Percentiles rank a stretch among this genome's conserved stretches.
phyloP scores from a whole-genome alignment of 1,140 invertebrate species.

The Batillaria attramentaria region DNA sequence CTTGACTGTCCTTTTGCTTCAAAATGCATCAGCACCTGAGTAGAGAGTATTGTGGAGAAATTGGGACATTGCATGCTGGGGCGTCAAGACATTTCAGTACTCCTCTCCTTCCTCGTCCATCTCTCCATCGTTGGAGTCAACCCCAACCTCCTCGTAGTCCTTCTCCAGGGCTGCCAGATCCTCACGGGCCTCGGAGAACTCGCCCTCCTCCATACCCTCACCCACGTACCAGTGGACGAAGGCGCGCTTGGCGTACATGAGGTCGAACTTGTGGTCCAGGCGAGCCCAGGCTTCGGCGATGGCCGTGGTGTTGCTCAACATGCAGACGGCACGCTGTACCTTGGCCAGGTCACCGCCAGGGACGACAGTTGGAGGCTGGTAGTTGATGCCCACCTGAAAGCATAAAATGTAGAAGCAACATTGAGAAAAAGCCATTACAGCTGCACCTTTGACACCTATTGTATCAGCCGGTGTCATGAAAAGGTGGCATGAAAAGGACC shows the following conservation, averaged over 20 bases:
- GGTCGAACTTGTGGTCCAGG: slow-evolving; percentile 23
- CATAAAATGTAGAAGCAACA: too few species aligned
- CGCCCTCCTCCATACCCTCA: slow-evolving; percentile 21
- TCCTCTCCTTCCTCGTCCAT: slow-evolving; percentile 1
- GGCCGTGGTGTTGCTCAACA: slow-evolving; percentile 24
- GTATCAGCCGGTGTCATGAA: too few species aligned
- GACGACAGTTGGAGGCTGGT: slow-evolving; percentile 17
- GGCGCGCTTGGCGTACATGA: slow-evolving; percentile 22
- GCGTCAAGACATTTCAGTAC: background rate
- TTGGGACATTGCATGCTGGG: too few species aligned
- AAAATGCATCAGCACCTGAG: too few species aligned
- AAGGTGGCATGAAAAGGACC: too few species aligned
- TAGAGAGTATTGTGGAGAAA: too few species aligned
- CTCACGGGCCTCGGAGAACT: slow-evolving; percentile 21
- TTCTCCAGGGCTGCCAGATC: slow-evolving; percentile 24
- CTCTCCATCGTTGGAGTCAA: background rate
- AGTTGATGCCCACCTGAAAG: slow-evolving; percentile 21
- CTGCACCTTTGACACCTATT: too few species aligned
- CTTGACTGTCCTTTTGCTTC: too few species aligned
- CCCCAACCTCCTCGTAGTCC: slow-evolving; percentile 20
- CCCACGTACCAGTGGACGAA: slow-evolving; percentile 21
- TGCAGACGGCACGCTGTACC: slow-evolving; percentile 21
- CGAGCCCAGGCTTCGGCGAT: slow-evolving; percentile 23
- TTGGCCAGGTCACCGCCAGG: slow-evolving; percentile 24
- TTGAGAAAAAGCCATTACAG: too few species aligned